Percentiles rank a stretch among this genome's conserved stretches.
Evolutionary conservation across 2,888 invertebrate genomes (phyloP).

Genomic region (Drosophila neoperkinsi): DNA sequence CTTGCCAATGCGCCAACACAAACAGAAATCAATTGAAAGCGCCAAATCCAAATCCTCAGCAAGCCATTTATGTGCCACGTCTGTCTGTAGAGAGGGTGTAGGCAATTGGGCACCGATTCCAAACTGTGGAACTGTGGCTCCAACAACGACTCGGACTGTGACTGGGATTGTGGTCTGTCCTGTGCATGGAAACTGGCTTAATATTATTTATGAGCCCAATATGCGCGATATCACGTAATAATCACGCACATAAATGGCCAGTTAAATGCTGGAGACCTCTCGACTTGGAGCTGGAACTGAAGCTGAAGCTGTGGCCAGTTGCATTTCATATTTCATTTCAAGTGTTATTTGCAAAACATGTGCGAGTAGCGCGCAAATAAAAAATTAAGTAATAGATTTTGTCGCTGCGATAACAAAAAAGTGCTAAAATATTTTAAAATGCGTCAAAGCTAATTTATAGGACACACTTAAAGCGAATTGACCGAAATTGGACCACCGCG

Average conservation of each 20-base stretch:
- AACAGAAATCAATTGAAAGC: slow-evolving; percentile 74
- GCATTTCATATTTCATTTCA: slow-evolving; percentile 79
- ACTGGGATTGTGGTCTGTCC: slow-evolving; percentile 11
- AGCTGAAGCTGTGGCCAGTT: slow-evolving; percentile 46
- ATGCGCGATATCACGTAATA: slow-evolving; percentile 79
- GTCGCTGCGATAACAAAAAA: slow-evolving; percentile 78
- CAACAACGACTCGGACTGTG: slow-evolving; percentile 7
- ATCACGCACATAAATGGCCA: slow-evolving; percentile 81
- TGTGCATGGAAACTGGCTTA: slow-evolving; percentile 66
- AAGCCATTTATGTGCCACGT: slow-evolving; percentile 44
- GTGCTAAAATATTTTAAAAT: slow-evolving; percentile 82
- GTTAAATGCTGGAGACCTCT: slow-evolving; percentile 67
- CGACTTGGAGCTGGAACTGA: slow-evolving; percentile 9
- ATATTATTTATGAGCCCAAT: slow-evolving; percentile 78
- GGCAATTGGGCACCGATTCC: slow-evolving; percentile 50
- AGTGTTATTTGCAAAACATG: slow-evolving; percentile 76
- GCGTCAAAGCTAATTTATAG: slow-evolving; percentile 75
- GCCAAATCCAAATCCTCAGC: slow-evolving; percentile 39
- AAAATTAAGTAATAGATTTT: slow-evolving; percentile 82
- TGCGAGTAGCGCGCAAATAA: slow-evolving; percentile 66
- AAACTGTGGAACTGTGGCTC: slow-evolving; percentile 58
- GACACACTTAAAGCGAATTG: slow-evolving; percentile 59
- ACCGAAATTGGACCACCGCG: slow-evolving; percentile 62
- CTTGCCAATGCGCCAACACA: slow-evolving; percentile 74
- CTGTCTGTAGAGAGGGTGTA: slow-evolving; percentile 58